A percentile compares a stretch with the other conserved stretches of the same genome.
These are phyloP conservation scores for Bujurquina vittata DNA, from an alignment of 2,113 vertebrate genomes.

Conservation along the genomic window DNA sequence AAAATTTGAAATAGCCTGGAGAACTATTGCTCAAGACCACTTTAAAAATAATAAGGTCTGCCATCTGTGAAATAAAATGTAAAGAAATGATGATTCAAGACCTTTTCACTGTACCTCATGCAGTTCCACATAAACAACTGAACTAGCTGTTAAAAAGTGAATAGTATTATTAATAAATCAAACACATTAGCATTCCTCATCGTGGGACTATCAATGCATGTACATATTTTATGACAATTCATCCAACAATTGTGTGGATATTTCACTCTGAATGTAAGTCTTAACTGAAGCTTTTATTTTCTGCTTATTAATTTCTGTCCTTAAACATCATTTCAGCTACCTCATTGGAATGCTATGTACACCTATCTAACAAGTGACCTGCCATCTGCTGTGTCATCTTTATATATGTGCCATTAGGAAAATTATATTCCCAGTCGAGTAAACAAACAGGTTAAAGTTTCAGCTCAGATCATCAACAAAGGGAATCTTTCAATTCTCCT, in stretches of 20 bases:
- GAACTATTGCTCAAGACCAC: too few species aligned
- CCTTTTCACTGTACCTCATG: not conserved
- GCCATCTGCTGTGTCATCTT: slow-evolving; percentile 4
- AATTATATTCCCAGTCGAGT: slow-evolving; percentile 35
- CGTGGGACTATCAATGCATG: not conserved
- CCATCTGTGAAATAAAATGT: not conserved
- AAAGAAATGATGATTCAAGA: not conserved
- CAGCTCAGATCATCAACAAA: slow-evolving; percentile 32
- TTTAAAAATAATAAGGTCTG: too few species aligned
- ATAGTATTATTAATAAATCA: not conserved
- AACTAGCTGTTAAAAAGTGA: not conserved
- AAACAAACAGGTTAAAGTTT: slow-evolving; percentile 48
- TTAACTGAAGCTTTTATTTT: not conserved
- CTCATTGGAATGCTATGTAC: slow-evolving; percentile 2
- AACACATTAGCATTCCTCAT: not conserved
- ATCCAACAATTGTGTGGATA: not conserved
- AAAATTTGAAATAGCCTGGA: too few species aligned
- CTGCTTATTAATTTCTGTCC: not conserved
- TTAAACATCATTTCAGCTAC: slow-evolving; percentile 1
- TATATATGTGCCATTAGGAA: slow-evolving; percentile 34
- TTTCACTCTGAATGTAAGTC: not conserved
- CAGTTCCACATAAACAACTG: not conserved
- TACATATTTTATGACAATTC: not conserved
- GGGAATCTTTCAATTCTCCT: slow-evolving; percentile 58
- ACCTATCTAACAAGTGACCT: not conserved